Evolutionary conservation across 2,113 vertebrate species (phyloP).

Genomic region (Dicerorhinus sumatrensis): DNA sequence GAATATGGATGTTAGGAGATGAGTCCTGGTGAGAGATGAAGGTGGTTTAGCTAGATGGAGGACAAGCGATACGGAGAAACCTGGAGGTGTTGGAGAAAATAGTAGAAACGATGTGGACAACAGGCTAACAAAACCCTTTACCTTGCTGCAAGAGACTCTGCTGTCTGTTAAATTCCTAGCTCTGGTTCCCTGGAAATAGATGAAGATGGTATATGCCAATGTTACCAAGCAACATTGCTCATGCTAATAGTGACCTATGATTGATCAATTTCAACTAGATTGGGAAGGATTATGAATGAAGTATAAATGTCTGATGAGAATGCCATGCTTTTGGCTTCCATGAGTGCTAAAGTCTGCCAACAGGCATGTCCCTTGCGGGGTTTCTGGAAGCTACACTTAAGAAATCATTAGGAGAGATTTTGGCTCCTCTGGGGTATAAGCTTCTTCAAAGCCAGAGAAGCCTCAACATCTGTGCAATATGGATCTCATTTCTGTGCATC

Average conservation of each 20-base stretch:
- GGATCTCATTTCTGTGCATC: neutral
- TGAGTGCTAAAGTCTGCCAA: neutral
- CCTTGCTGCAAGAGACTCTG: neutral
- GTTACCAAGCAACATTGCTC: neutral
- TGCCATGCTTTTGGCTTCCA: neutral
- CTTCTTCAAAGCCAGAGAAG: neutral
- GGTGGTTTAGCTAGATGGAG: neutral
- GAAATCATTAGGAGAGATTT: neutral
- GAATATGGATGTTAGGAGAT: neutral
- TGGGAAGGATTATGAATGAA: neutral
- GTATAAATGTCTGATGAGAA: neutral
- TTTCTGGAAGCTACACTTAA: neutral
- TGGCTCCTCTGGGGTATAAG: neutral
- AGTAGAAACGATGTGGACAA: neutral
- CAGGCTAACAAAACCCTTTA: neutral
- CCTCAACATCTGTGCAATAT: neutral
- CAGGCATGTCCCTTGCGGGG: neutral
- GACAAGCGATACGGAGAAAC: neutral
- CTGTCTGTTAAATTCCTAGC: neutral
- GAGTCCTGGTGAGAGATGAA: neutral
- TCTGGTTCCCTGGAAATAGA: neutral
- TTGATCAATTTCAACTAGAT: neutral
- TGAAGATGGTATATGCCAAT: neutral
- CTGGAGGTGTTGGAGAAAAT: neutral
- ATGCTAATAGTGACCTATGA: neutral